Percentiles rank a stretch among this genome's conserved stretches.
phyloP scores from a whole-genome alignment of 2,797 vertebrate genomes.

The Gymnocypris eckloni region DNA sequence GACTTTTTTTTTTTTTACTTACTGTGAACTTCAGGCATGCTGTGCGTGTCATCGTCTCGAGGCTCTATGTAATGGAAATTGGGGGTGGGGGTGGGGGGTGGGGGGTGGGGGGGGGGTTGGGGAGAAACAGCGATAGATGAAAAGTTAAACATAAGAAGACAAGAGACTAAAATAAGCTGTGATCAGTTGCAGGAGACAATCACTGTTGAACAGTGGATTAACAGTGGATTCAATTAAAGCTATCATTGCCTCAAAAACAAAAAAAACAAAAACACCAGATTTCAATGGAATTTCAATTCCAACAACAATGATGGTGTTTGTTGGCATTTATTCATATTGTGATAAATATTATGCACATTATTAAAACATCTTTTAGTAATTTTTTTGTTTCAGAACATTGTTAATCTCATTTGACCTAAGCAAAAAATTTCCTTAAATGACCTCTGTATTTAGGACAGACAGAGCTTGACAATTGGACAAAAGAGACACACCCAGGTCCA shows the following conservation, averaged over 20 bases:
- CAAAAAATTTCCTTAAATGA: conserved; percentile 32
- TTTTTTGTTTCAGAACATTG: neutral
- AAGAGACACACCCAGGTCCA: conserved; percentile 53
- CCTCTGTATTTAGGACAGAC: conserved; percentile 46
- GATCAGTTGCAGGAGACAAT: neutral
- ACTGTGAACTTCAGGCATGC: conserved; percentile 69
- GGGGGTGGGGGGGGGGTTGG: neutral
- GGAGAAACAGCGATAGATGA: neutral
- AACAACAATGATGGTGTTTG: neutral
- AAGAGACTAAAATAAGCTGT: conserved; percentile 1
- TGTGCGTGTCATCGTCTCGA: conserved; percentile 68
- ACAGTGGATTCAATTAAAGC: neutral
- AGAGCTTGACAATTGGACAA: conserved; percentile 55
- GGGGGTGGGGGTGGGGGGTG: neutral
- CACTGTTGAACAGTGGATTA: neutral
- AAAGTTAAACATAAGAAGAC: conserved; percentile 11
- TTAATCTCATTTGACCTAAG: neutral
- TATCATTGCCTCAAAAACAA: neutral
- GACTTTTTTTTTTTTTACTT: conserved; percentile 45
- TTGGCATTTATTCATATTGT: neutral
- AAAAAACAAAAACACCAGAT: neutral
- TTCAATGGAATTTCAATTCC: neutral
- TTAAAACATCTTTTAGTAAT: neutral
- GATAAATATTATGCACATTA: neutral
- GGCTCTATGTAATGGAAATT: conserved; percentile 57